phyloP scores from a whole-genome alignment of 2,888 invertebrate species.

The Palloptera scutellata region DNA sequence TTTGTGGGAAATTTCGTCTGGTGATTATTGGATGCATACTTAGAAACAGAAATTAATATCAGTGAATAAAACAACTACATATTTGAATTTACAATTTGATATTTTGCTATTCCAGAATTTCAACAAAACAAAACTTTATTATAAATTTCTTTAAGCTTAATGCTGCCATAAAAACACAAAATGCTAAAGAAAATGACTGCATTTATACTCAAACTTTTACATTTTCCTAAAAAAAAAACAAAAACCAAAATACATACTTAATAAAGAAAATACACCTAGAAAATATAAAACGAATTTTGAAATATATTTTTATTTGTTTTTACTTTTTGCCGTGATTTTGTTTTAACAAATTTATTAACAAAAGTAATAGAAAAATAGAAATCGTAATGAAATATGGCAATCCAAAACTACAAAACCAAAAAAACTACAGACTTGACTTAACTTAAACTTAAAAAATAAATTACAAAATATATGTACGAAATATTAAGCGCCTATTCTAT shows the following conservation, averaged over 20 bases:
- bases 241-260: background rate
- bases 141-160: background rate
- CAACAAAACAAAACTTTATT: background rate
- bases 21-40: too few relatives aligned
- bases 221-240: slow-evolving; percentile 17
- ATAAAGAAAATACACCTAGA: slow-evolving; percentile 21
- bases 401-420: slow-evolving; percentile 21
- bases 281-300: slow-evolving; percentile 26
- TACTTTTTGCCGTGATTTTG: background rate
- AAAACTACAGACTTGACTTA: slow-evolving; percentile 24
- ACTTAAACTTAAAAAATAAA: too few relatives aligned
- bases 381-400: slow-evolving; percentile 34
- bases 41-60: too few relatives aligned
- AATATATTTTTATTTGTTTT: slow-evolving; percentile 7
- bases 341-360: background rate
- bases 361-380: slow-evolving; percentile 10
- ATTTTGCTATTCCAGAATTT: background rate
- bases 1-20: too few relatives aligned
- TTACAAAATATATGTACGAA: slow-evolving; percentile 7
- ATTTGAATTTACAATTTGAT: too few relatives aligned
- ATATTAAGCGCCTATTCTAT: background rate
- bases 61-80: too few relatives aligned
- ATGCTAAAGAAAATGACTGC: background rate
- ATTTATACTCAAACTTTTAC: background rate
- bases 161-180: background rate